These are phyloP conservation scores for Peribatodes rhomboidaria DNA, from an alignment of 2,888 invertebrate species.

Conservation along the genomic window DNA sequence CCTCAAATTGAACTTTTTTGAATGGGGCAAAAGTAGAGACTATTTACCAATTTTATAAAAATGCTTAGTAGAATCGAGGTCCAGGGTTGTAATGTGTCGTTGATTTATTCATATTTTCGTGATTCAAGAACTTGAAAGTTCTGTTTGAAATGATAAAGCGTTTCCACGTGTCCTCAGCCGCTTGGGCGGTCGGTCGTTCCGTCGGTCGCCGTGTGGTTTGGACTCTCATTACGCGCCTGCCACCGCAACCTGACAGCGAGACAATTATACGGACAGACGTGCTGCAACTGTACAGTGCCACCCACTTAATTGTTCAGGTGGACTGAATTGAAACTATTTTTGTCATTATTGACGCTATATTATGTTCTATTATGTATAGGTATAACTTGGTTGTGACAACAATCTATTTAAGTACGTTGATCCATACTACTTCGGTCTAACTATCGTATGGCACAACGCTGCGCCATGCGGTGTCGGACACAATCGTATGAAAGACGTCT, in stretches of 20 bases:
- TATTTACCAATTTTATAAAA: no score
- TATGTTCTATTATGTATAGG: no score
- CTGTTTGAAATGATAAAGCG: background rate
- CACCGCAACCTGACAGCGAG: slow-evolving; percentile 24
- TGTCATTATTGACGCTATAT: background rate
- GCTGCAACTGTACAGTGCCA: slow-evolving; percentile 3
- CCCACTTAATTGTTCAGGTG: background rate
- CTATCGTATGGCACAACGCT: no score
- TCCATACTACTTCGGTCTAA: no score
- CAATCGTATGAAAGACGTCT: no score
- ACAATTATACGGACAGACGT: slow-evolving; percentile 19
- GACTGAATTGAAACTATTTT: background rate
- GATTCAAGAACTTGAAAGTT: background rate
- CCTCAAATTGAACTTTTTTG: no score
- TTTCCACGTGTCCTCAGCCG: background rate
- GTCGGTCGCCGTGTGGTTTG: slow-evolving; percentile 21
- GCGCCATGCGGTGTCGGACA: no score
- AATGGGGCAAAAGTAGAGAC: no score
- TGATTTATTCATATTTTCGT: background rate
- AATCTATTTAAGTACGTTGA: no score
- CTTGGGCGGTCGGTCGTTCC: background rate
- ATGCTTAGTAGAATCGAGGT: no score
- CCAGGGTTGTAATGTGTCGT: no score
- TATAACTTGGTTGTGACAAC: no score
- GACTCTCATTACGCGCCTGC: slow-evolving; percentile 30